A percentile compares a stretch with the other conserved stretches of the same genome.
phyloP scores from a whole-genome alignment of 1,140 invertebrate species.

The Drosophila kurseongensis region DNA sequence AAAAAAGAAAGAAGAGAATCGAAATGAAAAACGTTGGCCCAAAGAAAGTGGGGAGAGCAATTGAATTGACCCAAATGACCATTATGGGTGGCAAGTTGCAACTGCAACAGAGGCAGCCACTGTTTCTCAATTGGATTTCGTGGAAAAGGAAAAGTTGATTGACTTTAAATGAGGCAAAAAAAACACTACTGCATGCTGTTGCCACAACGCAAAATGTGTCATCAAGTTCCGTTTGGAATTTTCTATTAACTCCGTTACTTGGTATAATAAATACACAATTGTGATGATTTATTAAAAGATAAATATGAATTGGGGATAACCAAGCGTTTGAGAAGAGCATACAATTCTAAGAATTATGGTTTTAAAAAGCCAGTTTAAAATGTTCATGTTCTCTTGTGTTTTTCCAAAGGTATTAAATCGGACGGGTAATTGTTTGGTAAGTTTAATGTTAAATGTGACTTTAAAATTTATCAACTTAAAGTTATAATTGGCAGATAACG shows the following conservation, averaged over 20 bases:
- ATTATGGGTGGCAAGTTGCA: slow-evolving; percentile 53
- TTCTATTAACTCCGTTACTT: slow-evolving; percentile 15
- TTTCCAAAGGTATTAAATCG: neutral
- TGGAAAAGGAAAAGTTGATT: slow-evolving; percentile 80
- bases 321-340: neutral
- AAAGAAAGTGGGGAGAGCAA: slow-evolving; percentile 73
- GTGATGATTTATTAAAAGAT: neutral
- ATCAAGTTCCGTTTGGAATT: slow-evolving; percentile 58
- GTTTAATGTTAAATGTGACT: too few species aligned
- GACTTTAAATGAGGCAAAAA: slow-evolving; percentile 66
- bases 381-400: neutral
- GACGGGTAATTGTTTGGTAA: too few species aligned
- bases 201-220: slow-evolving; percentile 47
- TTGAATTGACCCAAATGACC: slow-evolving; percentile 81
- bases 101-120: slow-evolving; percentile 16
- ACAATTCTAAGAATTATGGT: neutral
- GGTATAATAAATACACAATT: neutral
- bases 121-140: slow-evolving; percentile 62
- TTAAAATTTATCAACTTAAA: too few species aligned
- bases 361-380: neutral
- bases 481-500: neutral
- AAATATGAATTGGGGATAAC: neutral
- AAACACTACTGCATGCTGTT: slow-evolving; percentile 45
- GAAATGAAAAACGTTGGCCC: slow-evolving; percentile 48
- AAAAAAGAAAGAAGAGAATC: slow-evolving; percentile 32